Base-by-base conservation (phyloP, 2,113 vertebrate genomes). In the Protobothrops mucrosquamatus region DNA sequence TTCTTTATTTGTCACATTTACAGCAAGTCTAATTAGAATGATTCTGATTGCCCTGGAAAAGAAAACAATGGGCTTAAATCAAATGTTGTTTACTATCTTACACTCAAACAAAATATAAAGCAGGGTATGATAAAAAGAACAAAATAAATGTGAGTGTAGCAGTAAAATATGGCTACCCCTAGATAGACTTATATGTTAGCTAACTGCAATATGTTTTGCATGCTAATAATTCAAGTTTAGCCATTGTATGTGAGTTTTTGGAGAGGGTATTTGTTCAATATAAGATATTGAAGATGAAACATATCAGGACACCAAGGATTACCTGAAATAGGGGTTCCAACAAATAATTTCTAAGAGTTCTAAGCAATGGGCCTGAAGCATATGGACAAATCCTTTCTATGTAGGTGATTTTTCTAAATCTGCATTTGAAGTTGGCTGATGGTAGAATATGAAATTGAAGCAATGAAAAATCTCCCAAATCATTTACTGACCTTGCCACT, bases 1-100 rank as follows among this genome's bases (percentile, higher is more conserved):
- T 95, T 94, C n/a, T 61, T 56, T 56, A 85, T 22, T 51, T n/a
- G 52, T 18, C 85, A 39, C 89, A 56, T 43, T 89, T 88, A 46
- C n/a, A 64, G 26, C 61, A 59, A n/a, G 55, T 88, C 48, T 7
- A 39, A 2, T 90, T 74, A 52, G 89, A 92, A 3, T 69, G 15
- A 22, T 15, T 10, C 6, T 57, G 88, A 57, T 39, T 89, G 20
- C 55, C 3, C 55, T 43, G 29, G 29, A 39, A 56, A 10, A 54
- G 29, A 22, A 88, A 55, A n/a, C 52, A 55, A 22, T 56, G 87
- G 54, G n/a, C 52, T 88, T 23, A 56, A 59, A 39, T 56, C 2
- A 81, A 81, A 81, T 43, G 7, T 81, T 39, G 20, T 39, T 39
- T 81, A 9, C 34, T 39, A 81, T 81, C 74, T 81, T 81, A 81